These are phyloP conservation scores for Pachypeltis micranthus DNA, from an alignment of 1,140 invertebrate genomes.

Conservation along the genomic window DNA sequence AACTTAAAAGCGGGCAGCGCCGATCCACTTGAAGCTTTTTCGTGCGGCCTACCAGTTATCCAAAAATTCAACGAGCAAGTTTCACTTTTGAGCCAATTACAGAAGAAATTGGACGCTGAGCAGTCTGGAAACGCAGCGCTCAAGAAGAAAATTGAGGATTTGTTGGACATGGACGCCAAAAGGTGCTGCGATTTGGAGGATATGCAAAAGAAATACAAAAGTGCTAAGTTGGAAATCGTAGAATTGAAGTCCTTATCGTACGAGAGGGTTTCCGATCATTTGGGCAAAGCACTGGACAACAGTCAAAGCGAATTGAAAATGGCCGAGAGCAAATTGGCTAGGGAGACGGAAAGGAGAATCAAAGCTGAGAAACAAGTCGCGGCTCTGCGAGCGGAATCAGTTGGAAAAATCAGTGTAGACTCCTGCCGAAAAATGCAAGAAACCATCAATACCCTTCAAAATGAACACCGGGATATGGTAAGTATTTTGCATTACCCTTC, in stretches of 20 bases:
- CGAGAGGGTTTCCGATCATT: not conserved
- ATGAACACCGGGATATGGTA: not conserved
- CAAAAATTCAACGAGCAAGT: slow-evolving; percentile 8
- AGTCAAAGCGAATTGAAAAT: not conserved
- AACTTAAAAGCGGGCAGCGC: not conserved
- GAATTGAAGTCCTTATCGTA: not conserved
- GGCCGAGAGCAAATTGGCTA: not conserved
- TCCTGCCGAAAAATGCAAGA: not conserved
- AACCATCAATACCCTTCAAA: not conserved
- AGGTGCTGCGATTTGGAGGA: not conserved
- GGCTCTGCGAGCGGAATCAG: not conserved
- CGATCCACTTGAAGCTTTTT: not conserved
- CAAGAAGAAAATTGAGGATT: slow-evolving; percentile 2
- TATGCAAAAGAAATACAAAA: not conserved
- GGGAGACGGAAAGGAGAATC: not conserved
- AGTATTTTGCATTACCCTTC: not conserved
- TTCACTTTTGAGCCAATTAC: not conserved
- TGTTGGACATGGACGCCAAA: not conserved
- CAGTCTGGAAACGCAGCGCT: not conserved
- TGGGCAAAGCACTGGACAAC: not conserved
- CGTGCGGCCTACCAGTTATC: not conserved
- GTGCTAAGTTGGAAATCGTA: not conserved
- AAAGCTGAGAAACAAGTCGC: not conserved
- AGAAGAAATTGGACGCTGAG: not conserved
- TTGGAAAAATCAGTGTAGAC: not conserved